Evolutionary conservation across 2,888 invertebrate genomes (phyloP).

Genomic region (Agrochola lychnidis): DNA sequence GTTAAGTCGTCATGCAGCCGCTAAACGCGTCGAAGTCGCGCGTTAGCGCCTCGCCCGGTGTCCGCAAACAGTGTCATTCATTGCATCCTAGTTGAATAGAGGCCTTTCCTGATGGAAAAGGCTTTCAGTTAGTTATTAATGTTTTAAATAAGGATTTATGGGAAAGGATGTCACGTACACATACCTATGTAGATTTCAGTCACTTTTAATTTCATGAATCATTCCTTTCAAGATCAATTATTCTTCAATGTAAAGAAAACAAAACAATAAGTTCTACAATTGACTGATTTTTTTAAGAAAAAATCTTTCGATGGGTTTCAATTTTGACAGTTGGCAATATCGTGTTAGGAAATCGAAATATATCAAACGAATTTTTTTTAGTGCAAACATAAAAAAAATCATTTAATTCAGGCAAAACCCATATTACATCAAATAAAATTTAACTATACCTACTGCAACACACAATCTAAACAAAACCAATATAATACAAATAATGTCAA

Average conservation of each 20-base stretch:
- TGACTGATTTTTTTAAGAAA: neutral
- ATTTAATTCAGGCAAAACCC: no score
- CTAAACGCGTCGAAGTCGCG: constrained; percentile 88
- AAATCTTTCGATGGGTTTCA: neutral
- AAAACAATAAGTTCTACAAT: neutral
- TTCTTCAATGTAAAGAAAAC: neutral
- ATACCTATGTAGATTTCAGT: neutral
- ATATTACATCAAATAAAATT: no score
- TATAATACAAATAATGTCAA: no score
- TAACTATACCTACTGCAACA: no score
- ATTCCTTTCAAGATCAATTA: neutral
- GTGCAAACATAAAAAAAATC: no score
- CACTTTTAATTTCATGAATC: neutral
- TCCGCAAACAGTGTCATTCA: constrained; percentile 88
- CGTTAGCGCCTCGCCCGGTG: constrained; percentile 90
- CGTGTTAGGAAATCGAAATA: neutral
- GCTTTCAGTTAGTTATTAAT: constrained; percentile 65
- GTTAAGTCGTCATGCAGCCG: constrained; percentile 87
- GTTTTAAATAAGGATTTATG: constrained; percentile 36
- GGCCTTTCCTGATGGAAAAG: constrained; percentile 74
- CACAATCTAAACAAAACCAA: no score
- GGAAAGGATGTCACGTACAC: neutral
- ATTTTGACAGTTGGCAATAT: neutral
- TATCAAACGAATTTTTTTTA: neutral
- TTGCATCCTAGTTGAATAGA: constrained; percentile 85